Base-by-base conservation (phyloP, 2,797 vertebrate species). In the Diglossa cyanea region DNA sequence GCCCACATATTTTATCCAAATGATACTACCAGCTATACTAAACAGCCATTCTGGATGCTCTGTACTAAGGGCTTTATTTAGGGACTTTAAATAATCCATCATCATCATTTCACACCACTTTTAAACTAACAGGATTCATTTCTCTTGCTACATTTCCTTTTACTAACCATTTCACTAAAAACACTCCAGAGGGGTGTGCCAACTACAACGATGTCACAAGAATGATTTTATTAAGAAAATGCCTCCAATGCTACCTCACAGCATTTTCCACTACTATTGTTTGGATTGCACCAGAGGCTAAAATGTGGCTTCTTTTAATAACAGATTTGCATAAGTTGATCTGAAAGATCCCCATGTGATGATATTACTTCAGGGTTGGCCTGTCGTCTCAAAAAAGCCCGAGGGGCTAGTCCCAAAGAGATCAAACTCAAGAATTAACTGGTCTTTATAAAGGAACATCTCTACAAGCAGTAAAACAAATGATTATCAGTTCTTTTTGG, bases 291-390 rank as follows among this genome's bases (percentile, higher is more conserved):
- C 97, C 93, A 97, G 95, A 97, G 98, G 97, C 96, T 97, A 97
- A 97, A 97, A 97, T 47, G 84, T 90, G 95, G 81, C 91, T 97
- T 94, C 95, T 97, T 97, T 98, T 98, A 98, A 98, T 97, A 97
- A 97, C 92, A 91, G 86, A 98, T 98, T 98, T 98, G 97, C 98
- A 98, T 98, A 98, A 97, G 94, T 91, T 97, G 97, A 98, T 98
- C 98, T 98, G 97, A 98, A 97, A 96, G 97, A 97, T 97, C 95
- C 96, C 94, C 91, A 83, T 96, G 95, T 35, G 93, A 97, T 97
- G 97, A 98, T 95, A 96, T 97, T 97, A 97, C 98, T 97, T 94
- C 87, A 96, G 97, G 97, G 96, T 90, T 97, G 93, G 95, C 87
- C 97, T 97, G 97, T 97, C 97, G 97, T 97, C 97, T 97, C 90